phyloP scores from a whole-genome alignment of 2,113 vertebrate genomes.

The Corythornis vintsioides region DNA sequence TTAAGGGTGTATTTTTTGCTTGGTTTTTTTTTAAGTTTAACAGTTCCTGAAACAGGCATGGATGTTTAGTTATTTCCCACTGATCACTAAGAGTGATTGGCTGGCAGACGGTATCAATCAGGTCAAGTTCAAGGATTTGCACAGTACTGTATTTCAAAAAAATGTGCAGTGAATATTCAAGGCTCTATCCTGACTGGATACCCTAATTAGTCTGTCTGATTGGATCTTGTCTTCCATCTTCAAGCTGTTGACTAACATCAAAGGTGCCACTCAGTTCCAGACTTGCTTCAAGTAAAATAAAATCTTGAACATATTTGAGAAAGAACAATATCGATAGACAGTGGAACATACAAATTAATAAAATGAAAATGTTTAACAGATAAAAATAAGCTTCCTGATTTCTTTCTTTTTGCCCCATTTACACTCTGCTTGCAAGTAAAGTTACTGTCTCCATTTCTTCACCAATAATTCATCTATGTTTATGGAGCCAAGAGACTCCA shows the following conservation, averaged over 20 bases:
- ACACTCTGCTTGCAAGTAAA: not conserved
- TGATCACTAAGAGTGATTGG: conserved; percentile 14
- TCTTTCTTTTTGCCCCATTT: not conserved
- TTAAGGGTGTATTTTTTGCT: not conserved
- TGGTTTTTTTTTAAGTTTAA: not conserved
- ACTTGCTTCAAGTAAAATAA: not conserved
- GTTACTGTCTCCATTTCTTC: not conserved
- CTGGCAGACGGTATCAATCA: conserved; percentile 30
- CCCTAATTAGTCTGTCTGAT: conserved; percentile 38
- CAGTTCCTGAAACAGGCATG: not conserved
- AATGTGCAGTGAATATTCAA: conserved; percentile 28
- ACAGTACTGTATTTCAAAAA: not conserved
- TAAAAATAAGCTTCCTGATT: not conserved
- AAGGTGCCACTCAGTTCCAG: not conserved
- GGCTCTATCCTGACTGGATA: not conserved
- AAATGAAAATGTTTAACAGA: not conserved
- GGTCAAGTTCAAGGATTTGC: conserved; percentile 4
- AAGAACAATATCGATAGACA: not conserved
- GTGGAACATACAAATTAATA: not conserved
- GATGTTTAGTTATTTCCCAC: conserved; percentile 1
- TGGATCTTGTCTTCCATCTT: conserved; percentile 39
- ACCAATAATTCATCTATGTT: not conserved
- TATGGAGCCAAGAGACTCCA: not conserved
- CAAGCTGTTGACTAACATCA: not conserved
- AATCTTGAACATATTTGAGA: not conserved